Base-by-base conservation (phyloP, 1,140 invertebrate species). In the Caenorhabditis brenneri region DNA sequence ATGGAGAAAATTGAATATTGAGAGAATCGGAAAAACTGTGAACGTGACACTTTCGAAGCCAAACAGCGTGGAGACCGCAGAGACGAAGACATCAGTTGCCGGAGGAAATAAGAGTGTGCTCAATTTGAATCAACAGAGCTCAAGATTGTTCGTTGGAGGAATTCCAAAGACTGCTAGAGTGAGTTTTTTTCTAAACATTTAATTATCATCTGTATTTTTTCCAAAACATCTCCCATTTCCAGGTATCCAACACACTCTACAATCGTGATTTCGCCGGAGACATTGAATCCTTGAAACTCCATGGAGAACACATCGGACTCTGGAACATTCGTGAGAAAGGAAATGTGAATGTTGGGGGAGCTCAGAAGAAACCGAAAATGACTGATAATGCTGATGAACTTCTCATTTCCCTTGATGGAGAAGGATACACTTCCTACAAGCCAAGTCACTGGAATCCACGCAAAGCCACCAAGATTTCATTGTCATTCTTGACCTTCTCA, bases 1-100 rank as follows among this genome's bases (percentile, higher is more conserved):
- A 69, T 99, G 97, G 97, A 95, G 97, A 90, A 94, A 97, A 91
- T 94, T 95, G 22, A 94, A 95, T 36, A 94, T 97, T 9, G 94
- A 97, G 89, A 94, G 96, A 85, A 94, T 93, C 81, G 97, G 96
- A 0, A 94, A 95, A 86, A 88, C 89, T 22, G 91, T 97, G 1
- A 95, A 93, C 0, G 93, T 99, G 53, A 89, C 87, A n/a, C 87
- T 93, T 3, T 92, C 93, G 4, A 95, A 95, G 87, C 94, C 95
- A 86, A 91, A 94, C 15, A 92, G 93, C 5, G 86, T 91, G 10
- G 87, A 83, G 27, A 79, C 39, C 10, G 81, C 49, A 16, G 85
- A 86, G 36, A 80, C 84, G 9, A 79, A 84, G 42, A 83, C 55
- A 12, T 51, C 85, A n/a, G 69, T n/a, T 83, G 94, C 92, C 1